A percentile compares a stretch with the other conserved stretches of the same genome.
Conservation (phyloP, 2,113 vertebrate species). For the Odontophorus gujanensis region DNA sequence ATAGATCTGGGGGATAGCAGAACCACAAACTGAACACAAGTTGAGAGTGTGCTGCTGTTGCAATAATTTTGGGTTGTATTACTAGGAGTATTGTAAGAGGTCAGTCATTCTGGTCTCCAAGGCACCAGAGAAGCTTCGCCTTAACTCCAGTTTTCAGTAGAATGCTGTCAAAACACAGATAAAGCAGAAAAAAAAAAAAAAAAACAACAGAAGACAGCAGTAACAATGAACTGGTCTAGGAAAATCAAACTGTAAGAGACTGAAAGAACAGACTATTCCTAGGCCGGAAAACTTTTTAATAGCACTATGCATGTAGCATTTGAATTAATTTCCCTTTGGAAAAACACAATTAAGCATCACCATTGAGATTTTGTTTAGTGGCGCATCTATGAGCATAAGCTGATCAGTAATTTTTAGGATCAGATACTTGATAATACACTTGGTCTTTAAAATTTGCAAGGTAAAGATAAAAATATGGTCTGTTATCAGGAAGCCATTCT, state of each 20-base stretch:
- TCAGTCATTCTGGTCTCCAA: not conserved
- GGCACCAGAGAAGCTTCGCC: not conserved
- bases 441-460: conserved; percentile 14
- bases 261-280: not conserved
- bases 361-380: not conserved
- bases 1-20: not conserved
- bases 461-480: conserved; percentile 11
- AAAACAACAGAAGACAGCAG: not conserved
- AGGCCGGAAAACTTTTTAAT: not conserved
- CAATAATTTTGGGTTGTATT: not conserved
- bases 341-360: not conserved
- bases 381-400: not conserved
- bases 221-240: not conserved
- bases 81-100: not conserved
- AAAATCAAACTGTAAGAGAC: not conserved
- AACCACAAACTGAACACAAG: not conserved
- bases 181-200: not conserved
- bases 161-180: not conserved
- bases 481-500: not conserved
- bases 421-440: not conserved
- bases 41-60: not conserved
- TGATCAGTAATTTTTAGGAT: not conserved
- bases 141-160: not conserved
- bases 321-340: conserved; percentile 27
- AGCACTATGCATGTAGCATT: not conserved